Percentiles rank a stretch among this genome's conserved stretches.
Conservation (phyloP, 2,113 vertebrate genomes). For the Mola mola region DNA sequence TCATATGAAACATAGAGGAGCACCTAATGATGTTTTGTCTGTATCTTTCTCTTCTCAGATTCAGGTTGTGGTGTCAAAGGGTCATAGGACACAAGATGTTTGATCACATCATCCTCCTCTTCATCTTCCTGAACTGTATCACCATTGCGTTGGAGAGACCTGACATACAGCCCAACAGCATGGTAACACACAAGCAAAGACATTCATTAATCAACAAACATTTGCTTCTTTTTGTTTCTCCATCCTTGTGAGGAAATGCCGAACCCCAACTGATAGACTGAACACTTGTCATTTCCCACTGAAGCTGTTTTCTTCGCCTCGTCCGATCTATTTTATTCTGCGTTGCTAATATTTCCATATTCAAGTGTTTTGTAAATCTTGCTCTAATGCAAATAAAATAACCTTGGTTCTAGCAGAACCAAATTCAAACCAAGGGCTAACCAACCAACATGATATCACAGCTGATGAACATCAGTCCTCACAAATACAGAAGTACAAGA, state of each 20-base stretch:
- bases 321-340: no score
- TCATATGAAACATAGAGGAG: not conserved
- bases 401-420: no score
- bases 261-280: no score
- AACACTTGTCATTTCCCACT: no score
- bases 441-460: no score
- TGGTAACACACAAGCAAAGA: conserved; percentile 76
- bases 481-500: conserved; percentile 1
- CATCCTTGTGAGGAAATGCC: not conserved
- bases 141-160: conserved; percentile 96
- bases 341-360: no score
- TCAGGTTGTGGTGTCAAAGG: conserved; percentile 89
- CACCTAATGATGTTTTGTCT: not conserved
- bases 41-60: conserved; percentile 71
- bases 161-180: conserved; percentile 91
- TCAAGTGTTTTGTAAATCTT: no score
- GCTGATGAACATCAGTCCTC: not conserved
- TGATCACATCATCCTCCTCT: conserved; percentile 92
- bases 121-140: conserved; percentile 98
- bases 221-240: not conserved
- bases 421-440: no score
- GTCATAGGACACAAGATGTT: conserved; percentile 96
- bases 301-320: no score
- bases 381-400: no score
- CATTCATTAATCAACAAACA: no score